These are phyloP conservation scores for Spialia ferax DNA, from an alignment of 2,888 invertebrate genomes.

Conservation along the genomic window DNA sequence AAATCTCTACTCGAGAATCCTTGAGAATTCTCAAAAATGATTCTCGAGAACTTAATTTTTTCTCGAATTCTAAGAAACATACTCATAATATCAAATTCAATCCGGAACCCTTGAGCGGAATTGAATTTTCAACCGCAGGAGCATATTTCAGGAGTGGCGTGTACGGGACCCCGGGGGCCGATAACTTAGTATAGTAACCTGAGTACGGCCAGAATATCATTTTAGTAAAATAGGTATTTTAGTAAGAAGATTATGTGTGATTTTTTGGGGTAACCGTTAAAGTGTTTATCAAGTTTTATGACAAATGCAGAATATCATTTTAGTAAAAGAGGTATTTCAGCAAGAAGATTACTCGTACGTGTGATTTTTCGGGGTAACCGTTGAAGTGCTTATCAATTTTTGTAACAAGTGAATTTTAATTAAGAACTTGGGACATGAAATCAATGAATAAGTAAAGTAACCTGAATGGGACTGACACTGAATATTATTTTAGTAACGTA, in stretches of 20 bases:
- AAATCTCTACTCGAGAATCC: too few species aligned
- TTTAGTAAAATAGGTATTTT: neutral
- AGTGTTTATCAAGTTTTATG: too few species aligned
- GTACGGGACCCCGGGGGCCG: neutral
- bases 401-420: too few species aligned
- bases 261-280: too few species aligned
- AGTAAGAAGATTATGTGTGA: neutral
- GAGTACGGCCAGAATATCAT: neutral
- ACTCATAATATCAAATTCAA: neutral
- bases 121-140: constrained; percentile 9
- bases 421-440: too few species aligned
- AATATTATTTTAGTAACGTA: constrained; percentile 1
- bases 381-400: too few species aligned
- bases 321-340: neutral
- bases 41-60: too few species aligned
- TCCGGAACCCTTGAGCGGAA: neutral
- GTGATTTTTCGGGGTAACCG: too few species aligned
- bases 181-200: constrained; percentile 10
- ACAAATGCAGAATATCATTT: constrained; percentile 5
- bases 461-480: too few species aligned
- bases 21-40: too few species aligned
- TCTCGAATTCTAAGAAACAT: too few species aligned
- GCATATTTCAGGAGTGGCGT: neutral
- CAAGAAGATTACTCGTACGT: neutral
- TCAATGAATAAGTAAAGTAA: too few species aligned